phyloP scores from a whole-genome alignment of 2,797 vertebrate genomes.

The Sparus aurata region DNA sequence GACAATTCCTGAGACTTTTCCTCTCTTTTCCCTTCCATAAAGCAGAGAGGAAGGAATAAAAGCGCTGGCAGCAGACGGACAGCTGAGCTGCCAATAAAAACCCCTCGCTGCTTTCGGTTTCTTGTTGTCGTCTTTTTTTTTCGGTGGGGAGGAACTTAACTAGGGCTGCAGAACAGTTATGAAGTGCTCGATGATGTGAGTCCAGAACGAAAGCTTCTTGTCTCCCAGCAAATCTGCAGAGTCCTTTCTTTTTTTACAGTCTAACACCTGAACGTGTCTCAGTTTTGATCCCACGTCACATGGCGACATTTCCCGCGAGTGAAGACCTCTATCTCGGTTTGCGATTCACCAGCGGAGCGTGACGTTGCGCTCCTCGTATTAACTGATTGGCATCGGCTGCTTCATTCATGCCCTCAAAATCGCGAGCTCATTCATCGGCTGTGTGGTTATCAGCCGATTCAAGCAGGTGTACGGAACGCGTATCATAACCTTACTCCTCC shows the following conservation, averaged over 20 bases:
- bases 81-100: constrained; percentile 25
- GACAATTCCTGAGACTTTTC: constrained; percentile 88
- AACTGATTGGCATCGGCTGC: constrained; percentile 4
- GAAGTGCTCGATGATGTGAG: constrained; percentile 28
- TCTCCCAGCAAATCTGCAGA: background rate
- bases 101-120: constrained; percentile 9
- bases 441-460: background rate
- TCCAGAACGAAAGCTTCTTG: background rate
- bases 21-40: constrained; percentile 78
- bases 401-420: background rate
- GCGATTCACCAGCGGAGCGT: background rate
- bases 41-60: constrained; percentile 79
- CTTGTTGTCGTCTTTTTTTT: constrained; percentile 2
- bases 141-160: constrained; percentile 19
- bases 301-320: background rate
- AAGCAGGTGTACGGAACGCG: too few relatives aligned
- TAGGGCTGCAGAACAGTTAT: constrained; percentile 29
- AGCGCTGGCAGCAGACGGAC: constrained; percentile 24
- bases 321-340: background rate
- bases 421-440: background rate
- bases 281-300: background rate
- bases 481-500: background rate
- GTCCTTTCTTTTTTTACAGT: too few relatives aligned
- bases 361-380: background rate
- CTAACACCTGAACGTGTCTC: background rate